Base-by-base conservation (phyloP, 2,888 invertebrate species). In the Ellobium chinense region DNA sequence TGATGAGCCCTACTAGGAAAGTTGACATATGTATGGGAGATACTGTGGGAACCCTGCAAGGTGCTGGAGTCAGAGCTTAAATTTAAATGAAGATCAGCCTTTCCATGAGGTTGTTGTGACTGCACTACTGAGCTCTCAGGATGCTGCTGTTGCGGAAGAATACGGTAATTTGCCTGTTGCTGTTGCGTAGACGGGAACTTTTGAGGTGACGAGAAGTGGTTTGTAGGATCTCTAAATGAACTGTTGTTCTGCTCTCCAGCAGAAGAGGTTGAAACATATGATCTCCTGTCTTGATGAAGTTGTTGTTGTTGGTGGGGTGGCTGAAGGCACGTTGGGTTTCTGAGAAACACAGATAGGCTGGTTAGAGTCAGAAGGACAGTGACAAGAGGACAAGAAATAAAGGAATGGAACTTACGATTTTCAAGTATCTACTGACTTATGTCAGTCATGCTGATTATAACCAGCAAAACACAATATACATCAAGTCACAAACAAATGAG, bases 21-120 rank as follows among this genome's bases (percentile, higher is more conserved):
- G 82, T 90, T 90, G 54, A 88, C 88, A 82, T 89, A 89, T 7
- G 88, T 89, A 68, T 88, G 88, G 24, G 88, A 86, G 54, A 86
- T 85, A 34, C 36, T 39, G n/a, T 60, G 60, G 21, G 24, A 4
- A 24, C 60, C 56, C 9, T 68, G 54, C 31, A 62, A 46, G 34
- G 46, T 58, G 14, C 46, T 37, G 27, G 70, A 34, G 7, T 27
- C 24, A 24, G 63, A 14, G 27, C 66, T 60, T 0, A 82, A 62
- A 58, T 62, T 82, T 65, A 66, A 72, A 21, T 77, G 76, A 3
- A 77, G 75, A 63, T 69, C 70, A 18, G 46, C 24, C 18, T 56
- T 27, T 36, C 36, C 5, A 2, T 65, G 29, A 31, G 77, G 29
- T n/a, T 39, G 78, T 9, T 37, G 58, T 5, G 72, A 65, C 29